Base-by-base conservation (phyloP, 1,140 invertebrate species). In the Dolichoris vasculosae region DNA sequence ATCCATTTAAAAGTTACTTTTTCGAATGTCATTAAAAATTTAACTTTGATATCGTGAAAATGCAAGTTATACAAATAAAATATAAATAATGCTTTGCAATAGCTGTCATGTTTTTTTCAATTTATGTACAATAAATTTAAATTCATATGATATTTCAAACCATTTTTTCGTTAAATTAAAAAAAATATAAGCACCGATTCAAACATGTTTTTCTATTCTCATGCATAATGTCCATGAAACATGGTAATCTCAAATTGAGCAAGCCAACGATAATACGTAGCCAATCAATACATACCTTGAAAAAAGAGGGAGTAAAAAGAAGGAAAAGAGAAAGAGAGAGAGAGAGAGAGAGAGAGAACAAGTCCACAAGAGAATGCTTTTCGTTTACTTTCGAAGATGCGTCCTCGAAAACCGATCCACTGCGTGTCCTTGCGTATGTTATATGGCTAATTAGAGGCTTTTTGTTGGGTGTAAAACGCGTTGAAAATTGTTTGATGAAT, bases 401-500 rank as follows among this genome's bases (percentile, higher is more conserved):
- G 73, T 40, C 73, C 82, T 83, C 79, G 76, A 79, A 71, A 84
- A 6, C 63, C 59, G 73, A 84, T 55, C 38, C 48, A 35, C 48
- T 23, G 26, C 76, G 23, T 55, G 83, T 78, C 30, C 83, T 67
- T 51, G 76, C 55, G 48, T 6, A 23, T 0, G 20, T 46, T 1
- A 46, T 69, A 17, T 23, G 20, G 63, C 64, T 85, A 85, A 85
- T 85, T 85, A 77, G 48, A 23, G 32, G 51, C 40, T 63, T 64
- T 85, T 85, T 81, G 75, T 67, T 63, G 76, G 43, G 32, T 32
- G 13, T n/a, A 30, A 43, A 40, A n/a, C 26, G 35, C 59, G 51
- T 55, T 46, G 82, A 71, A 67, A 86, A 82, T 67, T 67, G 32
- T 73, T 86, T 77, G 84, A 86, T 86, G 76, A 82, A 86, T 86